Conservation (phyloP, 2,113 vertebrate species). For the Sapayoa aenigma region DNA sequence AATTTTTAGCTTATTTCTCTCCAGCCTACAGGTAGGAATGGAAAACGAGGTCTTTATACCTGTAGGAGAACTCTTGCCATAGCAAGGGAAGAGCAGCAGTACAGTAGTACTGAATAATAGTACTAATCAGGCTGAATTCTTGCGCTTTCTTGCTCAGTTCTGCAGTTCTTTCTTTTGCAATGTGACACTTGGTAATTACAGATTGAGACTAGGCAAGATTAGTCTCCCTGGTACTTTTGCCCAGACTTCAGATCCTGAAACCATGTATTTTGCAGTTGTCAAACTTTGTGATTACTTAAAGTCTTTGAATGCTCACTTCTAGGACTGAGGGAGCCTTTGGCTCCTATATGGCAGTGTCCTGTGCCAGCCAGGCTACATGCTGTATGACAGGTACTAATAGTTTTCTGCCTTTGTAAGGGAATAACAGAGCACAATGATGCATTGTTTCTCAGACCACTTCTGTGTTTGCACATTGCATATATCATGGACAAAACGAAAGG, state of each 20-base stretch:
- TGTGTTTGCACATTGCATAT: background rate
- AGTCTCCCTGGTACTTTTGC: background rate
- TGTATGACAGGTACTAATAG: background rate
- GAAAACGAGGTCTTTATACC: background rate
- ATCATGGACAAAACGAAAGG: background rate
- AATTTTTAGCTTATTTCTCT: background rate
- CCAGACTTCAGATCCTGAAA: background rate
- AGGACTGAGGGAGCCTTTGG: background rate
- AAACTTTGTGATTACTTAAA: background rate
- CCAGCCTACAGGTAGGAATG: background rate
- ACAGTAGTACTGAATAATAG: background rate
- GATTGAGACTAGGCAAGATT: background rate
- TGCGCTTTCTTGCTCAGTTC: background rate
- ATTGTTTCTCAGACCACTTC: background rate
- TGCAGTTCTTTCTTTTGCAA: background rate
- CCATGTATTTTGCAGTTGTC: background rate
- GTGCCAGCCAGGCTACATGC: background rate
- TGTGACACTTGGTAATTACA: background rate
- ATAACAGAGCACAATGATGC: background rate
- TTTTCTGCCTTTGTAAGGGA: background rate
- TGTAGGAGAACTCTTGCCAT: background rate
- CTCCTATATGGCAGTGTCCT: background rate
- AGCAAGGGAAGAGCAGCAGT: background rate
- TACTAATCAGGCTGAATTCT: background rate
- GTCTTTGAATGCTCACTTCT: background rate